Base-by-base conservation (phyloP, 1,140 invertebrate species). In the Zaprionus inermis region DNA sequence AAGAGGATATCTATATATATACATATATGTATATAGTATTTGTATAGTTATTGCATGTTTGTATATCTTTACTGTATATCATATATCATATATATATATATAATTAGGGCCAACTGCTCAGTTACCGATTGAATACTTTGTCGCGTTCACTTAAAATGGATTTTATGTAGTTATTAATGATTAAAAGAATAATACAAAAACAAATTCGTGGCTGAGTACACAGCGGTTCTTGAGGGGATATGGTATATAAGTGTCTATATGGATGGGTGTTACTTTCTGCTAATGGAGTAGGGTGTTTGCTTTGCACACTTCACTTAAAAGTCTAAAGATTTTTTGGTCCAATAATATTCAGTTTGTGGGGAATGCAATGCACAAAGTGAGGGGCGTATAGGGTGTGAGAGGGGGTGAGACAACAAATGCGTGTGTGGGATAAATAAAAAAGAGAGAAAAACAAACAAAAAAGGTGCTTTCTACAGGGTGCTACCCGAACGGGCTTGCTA, bases 321-420 rank as follows among this genome's bases (percentile, higher is more conserved):
- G 80, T 91, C 88, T 91, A 89, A 85, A 66, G 83, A 84, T 88
- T 91, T 90, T 91, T 91, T 91, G 88, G 88, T 91, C 88, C 88
- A 91, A 91, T 89, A 91, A 69, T 56, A 69, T 61, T 89, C 81
- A 84, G 83, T 90, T 72, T 12, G 36, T n/a, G n/a, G n/a, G n/a
- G n/a, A n/a, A n/a, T n/a, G n/a, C n/a, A n/a, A n/a, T n/a, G n/a
- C n/a, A n/a, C n/a, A n/a, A n/a, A n/a, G n/a, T n/a, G n/a, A n/a
- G n/a, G n/a, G n/a, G n/a, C n/a, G n/a, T n/a, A n/a, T n/a, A n/a
- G n/a, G n/a, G n/a, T 12, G 73, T 44, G 75, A 64, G 67, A 70
- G 68, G 63, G 67, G 59, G 72, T 63, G 73, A 77, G 44, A 70
- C 63, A 69, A 78, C 59, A 46, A 24, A 28, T 54, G 41, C 60